Percentiles rank a stretch among this genome's conserved stretches.
Conservation (phyloP, 2,797 vertebrate species). For the Monodelphis domestica region DNA sequence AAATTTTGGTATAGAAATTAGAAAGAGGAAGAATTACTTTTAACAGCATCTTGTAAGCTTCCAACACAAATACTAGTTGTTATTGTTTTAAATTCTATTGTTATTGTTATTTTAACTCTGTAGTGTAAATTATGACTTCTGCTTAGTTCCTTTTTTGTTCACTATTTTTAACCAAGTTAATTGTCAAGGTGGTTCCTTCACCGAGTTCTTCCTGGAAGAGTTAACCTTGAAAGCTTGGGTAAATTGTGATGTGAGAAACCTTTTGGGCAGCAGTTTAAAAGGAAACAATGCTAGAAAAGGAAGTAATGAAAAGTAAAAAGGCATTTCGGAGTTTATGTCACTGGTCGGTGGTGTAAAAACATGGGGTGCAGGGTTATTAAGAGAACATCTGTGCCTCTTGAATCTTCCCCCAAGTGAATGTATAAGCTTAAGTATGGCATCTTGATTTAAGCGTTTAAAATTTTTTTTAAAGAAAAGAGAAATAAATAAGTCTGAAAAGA, state of each 20-base stretch:
- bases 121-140: not conserved
- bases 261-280: constrained; percentile 63
- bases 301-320: constrained; percentile 76
- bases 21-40: constrained; percentile 3
- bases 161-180: constrained; percentile 22
- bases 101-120: not conserved
- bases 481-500: constrained; percentile 80
- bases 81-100: too few species aligned
- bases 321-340: constrained; percentile 59
- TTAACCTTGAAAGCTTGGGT: constrained; percentile 64
- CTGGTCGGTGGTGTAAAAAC: constrained; percentile 58
- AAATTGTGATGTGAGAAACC: constrained; percentile 69
- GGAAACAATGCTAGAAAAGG: constrained; percentile 74
- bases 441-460: constrained; percentile 73
- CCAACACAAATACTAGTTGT: not conserved
- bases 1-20: constrained; percentile 21
- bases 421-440: constrained; percentile 69
- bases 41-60: not conserved
- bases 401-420: constrained; percentile 55
- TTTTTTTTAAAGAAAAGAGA: constrained; percentile 62
- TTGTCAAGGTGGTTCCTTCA: constrained; percentile 19
- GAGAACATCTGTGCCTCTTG: constrained; percentile 76
- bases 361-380: constrained; percentile 70
- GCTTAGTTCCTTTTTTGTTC: not conserved
- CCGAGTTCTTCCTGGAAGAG: constrained; percentile 42